Conservation (phyloP, 2,888 invertebrate species). For the Dasypogon diadema region DNA sequence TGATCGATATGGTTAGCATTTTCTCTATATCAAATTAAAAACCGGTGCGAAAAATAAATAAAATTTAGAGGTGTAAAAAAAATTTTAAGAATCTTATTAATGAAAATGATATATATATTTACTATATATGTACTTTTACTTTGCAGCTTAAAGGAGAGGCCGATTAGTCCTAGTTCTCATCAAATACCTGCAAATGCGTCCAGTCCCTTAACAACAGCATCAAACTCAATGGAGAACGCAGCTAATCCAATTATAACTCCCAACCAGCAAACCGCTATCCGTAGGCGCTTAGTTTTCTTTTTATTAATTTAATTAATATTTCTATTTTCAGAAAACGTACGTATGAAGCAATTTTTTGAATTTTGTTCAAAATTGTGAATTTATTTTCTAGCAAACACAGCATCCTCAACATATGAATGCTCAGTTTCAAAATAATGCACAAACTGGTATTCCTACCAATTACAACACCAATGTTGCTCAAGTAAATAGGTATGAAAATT, state of each 20-base stretch:
- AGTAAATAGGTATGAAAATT: slow-evolving; percentile 59
- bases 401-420: slow-evolving; percentile 63
- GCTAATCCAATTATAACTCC: slow-evolving; percentile 53
- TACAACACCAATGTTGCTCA: slow-evolving; percentile 62
- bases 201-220: slow-evolving; percentile 57
- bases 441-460: slow-evolving; percentile 63
- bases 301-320: neutral
- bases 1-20: too few relatives aligned
- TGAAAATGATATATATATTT: too few relatives aligned
- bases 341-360: neutral
- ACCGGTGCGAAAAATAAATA: too few relatives aligned
- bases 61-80: too few relatives aligned
- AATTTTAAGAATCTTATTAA: too few relatives aligned
- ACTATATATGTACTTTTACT: too few relatives aligned
- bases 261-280: slow-evolving; percentile 53
- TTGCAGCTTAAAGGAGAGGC: slow-evolving; percentile 75
- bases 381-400: slow-evolving; percentile 57
- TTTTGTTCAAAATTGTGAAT: neutral
- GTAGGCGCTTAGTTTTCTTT: slow-evolving; percentile 13
- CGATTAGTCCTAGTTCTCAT: slow-evolving; percentile 71
- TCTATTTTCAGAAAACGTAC: slow-evolving; percentile 53
- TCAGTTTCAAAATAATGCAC: slow-evolving; percentile 65
- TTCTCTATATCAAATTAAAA: too few relatives aligned
- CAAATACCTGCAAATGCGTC: slow-evolving; percentile 59
- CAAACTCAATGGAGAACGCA: slow-evolving; percentile 54